These are phyloP conservation scores for Eulemur rufifrons DNA, from an alignment of 2,113 vertebrate genomes.

Conservation along the genomic window DNA sequence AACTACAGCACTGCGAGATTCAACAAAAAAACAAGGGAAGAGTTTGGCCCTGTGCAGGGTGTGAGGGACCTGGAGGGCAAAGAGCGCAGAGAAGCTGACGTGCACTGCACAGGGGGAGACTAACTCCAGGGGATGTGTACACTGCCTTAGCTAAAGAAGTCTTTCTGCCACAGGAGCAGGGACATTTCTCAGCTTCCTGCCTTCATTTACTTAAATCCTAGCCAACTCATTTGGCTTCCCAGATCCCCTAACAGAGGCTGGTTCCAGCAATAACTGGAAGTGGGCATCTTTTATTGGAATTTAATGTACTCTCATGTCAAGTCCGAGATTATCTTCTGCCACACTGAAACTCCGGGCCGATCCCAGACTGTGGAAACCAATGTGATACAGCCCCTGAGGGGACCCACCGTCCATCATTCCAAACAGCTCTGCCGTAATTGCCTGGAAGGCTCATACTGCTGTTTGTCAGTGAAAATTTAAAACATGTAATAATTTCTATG, in stretches of 20 bases:
- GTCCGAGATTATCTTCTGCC: not conserved
- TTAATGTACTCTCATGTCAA: not conserved
- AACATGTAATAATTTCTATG: not conserved
- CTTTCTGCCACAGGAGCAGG: not conserved
- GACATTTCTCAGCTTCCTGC: not conserved
- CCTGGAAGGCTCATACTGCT: not conserved
- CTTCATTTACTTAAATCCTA: not conserved
- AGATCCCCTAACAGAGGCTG: not conserved
- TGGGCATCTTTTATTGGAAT: not conserved
- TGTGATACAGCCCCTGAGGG: not conserved
- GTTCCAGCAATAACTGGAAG: not conserved
- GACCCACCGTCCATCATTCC: not conserved
- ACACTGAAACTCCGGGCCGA: not conserved
- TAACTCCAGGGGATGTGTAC: not conserved
- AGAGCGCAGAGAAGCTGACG: not conserved
- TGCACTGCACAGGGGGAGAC: not conserved
- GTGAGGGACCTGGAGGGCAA: accelerated
- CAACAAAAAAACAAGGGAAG: not conserved
- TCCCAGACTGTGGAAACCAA: not conserved
- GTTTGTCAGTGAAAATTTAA: not conserved
- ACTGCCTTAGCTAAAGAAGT: not conserved
- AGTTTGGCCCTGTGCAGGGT: not conserved
- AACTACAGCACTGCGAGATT: not conserved
- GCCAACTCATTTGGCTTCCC: not conserved
- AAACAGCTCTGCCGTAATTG: not conserved